phyloP scores from a whole-genome alignment of 2,888 invertebrate genomes.

The Hipparchia sbordonii region DNA sequence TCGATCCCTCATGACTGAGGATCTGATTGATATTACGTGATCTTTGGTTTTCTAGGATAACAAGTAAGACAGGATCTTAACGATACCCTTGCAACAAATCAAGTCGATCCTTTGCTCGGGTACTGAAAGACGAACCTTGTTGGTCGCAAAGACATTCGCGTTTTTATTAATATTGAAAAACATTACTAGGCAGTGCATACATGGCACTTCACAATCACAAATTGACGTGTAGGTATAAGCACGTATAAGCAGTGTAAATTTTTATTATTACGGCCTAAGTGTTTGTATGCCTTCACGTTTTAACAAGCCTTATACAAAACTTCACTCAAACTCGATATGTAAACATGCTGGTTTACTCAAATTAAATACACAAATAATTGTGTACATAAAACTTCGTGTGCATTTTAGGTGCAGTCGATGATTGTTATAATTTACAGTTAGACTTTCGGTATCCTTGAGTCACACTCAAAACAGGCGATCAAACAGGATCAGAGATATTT shows the following conservation, averaged over 20 bases:
- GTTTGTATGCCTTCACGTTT: not conserved
- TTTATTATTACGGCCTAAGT: not conserved
- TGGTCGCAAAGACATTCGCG: too few species aligned
- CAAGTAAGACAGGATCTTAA: too few species aligned
- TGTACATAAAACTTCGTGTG: constrained; percentile 35
- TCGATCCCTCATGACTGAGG: not conserved
- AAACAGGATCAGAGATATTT: constrained; percentile 40
- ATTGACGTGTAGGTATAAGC: not conserved
- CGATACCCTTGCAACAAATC: too few species aligned
- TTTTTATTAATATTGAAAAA: too few species aligned
- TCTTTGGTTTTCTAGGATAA: too few species aligned
- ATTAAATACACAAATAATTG: constrained; percentile 3
- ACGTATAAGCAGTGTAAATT: not conserved
- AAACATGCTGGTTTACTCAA: constrained; percentile 6
- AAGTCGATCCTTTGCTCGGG: too few species aligned
- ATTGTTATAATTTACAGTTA: constrained; percentile 60
- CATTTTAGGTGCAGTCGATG: constrained; percentile 44
- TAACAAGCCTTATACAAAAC: constrained; percentile 4
- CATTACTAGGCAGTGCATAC: too few species aligned
- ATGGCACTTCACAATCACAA: too few species aligned
- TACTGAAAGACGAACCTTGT: too few species aligned
- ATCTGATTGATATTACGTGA: not conserved
- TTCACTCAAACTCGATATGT: not conserved
- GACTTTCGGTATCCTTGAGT: constrained; percentile 55
- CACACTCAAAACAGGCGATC: constrained; percentile 49